Evolutionary conservation across 1,140 invertebrate species (phyloP), one percentile per base, ranked within the genome.

Genomic region (Drosophila setifemur): DNA sequence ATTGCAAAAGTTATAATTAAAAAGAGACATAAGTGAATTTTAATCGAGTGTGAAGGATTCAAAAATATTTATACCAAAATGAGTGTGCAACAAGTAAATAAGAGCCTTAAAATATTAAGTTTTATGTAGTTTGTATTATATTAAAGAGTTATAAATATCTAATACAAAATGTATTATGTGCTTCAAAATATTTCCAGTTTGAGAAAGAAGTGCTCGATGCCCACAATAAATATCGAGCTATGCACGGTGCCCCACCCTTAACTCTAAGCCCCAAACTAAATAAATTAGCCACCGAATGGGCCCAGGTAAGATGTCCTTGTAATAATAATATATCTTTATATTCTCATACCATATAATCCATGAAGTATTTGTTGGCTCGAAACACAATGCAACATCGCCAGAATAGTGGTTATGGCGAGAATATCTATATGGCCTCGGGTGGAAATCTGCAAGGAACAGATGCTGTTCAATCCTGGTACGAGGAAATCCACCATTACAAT

Each of bases 391-490:
- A 75, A 37, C 97, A 98, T 87, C 94, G 96, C 23, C 92, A 93
- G 16, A 93, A 95, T 68, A 93, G 92, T 58, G 93, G 94, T 16
- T 96, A 96, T 88, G 96, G 96, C 1, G 96, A 97, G 88, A 97
- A 97, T 88, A 93, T 97, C 52, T 97, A 94, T 77, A 93, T 95
- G 89, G 93, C 94, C 3, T 60, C 52, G 8, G 94, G 93, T 49
- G 94, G 94, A n/a, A 87, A 53, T 28, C 33, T 93, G 0, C 88
- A 91, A 6, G 92, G 93, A 0, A 85, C 91, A n/a, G 92, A 93
- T 76, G 93, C 93, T 4, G 91, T 93, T 6, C 91, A 91, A 5
- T 92, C 92, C 60, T 94, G 94, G 94, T 94, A 94, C 66, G 90
- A 93, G 21, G 93, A 94, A 71, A 91, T 91, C 28, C 91, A 91